Evolutionary conservation across 2,888 invertebrate genomes (phyloP).

Genomic region (Rutpela maculata): DNA sequence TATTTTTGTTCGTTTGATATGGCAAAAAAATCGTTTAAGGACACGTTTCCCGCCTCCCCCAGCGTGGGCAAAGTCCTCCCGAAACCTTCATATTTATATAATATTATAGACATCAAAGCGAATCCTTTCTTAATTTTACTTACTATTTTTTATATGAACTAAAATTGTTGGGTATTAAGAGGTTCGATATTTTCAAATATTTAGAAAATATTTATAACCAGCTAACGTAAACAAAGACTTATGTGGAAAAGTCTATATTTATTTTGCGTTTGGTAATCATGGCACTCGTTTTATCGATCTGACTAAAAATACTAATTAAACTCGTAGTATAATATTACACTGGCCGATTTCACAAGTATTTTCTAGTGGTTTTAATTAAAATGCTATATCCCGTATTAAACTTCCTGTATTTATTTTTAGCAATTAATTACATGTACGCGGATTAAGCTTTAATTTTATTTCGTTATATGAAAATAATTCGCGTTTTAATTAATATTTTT

Average conservation of each 20-base stretch:
- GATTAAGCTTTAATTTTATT: conserved; percentile 28
- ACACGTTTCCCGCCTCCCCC: too few species aligned
- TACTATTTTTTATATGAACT: too few species aligned
- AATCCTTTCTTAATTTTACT: too few species aligned
- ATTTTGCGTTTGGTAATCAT: not conserved
- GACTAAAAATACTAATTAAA: conserved; percentile 27
- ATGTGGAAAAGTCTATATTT: not conserved
- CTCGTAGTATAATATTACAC: conserved; percentile 21
- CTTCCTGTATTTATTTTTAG: conserved; percentile 35
- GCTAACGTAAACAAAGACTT: not conserved
- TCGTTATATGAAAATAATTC: not conserved
- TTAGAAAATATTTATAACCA: too few species aligned
- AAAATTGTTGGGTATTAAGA: too few species aligned
- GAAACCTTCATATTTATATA: too few species aligned
- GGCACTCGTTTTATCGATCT: conserved; percentile 1
- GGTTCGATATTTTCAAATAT: too few species aligned
- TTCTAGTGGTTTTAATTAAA: conserved; percentile 38
- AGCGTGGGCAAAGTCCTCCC: too few species aligned
- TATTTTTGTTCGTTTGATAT: too few species aligned
- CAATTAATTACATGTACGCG: conserved; percentile 30
- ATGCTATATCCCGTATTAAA: conserved; percentile 26
- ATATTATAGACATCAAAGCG: too few species aligned
- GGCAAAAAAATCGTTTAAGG: too few species aligned
- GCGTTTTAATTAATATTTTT: conserved; percentile 10
- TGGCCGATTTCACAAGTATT: conserved; percentile 29